phyloP scores from a whole-genome alignment of 2,888 invertebrate genomes.

The Rotaria sp. region DNA sequence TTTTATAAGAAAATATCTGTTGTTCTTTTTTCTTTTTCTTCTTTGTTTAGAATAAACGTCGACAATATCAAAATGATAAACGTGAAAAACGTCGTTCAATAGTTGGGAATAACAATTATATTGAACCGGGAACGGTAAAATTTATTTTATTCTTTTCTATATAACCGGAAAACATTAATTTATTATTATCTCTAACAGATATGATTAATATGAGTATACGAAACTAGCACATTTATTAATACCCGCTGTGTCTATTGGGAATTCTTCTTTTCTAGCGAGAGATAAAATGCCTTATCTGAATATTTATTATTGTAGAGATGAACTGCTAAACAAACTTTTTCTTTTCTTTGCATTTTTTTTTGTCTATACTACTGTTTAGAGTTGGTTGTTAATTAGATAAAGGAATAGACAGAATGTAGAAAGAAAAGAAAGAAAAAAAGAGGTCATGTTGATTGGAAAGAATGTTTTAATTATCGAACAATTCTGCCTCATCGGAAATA shows the following conservation, averaged over 20 bases:
- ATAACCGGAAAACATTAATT: background rate
- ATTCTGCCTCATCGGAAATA: background rate
- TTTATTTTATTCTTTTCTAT: background rate
- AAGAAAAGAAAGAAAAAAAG: background rate
- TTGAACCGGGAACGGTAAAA: background rate
- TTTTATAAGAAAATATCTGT: background rate
- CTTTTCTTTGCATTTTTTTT: background rate
- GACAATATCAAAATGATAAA: conserved; percentile 27
- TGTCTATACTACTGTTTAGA: background rate
- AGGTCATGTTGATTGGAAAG: background rate
- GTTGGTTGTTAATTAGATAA: background rate
- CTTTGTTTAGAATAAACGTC: conserved; percentile 27
- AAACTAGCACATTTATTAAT: background rate
- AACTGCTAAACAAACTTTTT: background rate
- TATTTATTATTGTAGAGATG: background rate
- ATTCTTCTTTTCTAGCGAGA: background rate
- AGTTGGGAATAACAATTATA: background rate
- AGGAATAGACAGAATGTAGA: background rate
- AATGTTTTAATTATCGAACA: background rate
- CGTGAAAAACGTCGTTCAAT: background rate
- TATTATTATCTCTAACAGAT: background rate
- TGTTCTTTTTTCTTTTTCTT: background rate
- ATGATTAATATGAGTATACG: background rate
- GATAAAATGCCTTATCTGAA: background rate
- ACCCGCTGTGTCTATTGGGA: background rate